Evolutionary conservation across 2,888 invertebrate species (phyloP), one percentile per base, ranked within the genome.

Genomic region (Diaperis boleti): DNA sequence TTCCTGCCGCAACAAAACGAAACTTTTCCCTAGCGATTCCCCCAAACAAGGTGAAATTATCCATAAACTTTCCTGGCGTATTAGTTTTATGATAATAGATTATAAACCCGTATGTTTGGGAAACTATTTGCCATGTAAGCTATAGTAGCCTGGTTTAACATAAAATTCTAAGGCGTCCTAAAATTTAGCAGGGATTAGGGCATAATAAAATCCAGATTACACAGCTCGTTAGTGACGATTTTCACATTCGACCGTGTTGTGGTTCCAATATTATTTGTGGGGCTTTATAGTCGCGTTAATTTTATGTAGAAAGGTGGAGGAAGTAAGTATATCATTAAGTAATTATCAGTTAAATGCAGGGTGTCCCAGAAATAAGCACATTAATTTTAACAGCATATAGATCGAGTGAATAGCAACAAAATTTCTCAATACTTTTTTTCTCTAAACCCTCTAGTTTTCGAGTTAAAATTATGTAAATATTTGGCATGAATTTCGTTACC

Each of bases 141-240:
- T 54, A 44, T 33, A 45, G 37, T 56, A 47, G 50, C 56, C 62
- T 55, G 65, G 68, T 62, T 65, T 64, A 59, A 65, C 66, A 67
- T 65, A 66, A 70, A 69, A 67, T 62, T 67, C 56, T 54, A 52
- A 31, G 18, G 61, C 67, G 65, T 72, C 72, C 72, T 71, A 71
- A 74, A 76, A 76, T 77, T 76, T 75, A 74, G 74, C 74, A 72
- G 71, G 74, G 75, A 75, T 76, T 75, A 76, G 74, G 71, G 75
- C 71, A 72, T 74, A 76, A 76, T 77, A 77, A 77, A 77, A 76
- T 73, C 67, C 71, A 70, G 75, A 77, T 76, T 74, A 76, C 73
- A 72, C 70, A 69, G 73, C 75, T 76, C 75, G 76, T 77, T 77
- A 74, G 72, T 68, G 71, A 66, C 69, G 71, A 69, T 75, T 74